Conservation (phyloP, 2,797 vertebrate species). For the Notolepis coatsorum region DNA sequence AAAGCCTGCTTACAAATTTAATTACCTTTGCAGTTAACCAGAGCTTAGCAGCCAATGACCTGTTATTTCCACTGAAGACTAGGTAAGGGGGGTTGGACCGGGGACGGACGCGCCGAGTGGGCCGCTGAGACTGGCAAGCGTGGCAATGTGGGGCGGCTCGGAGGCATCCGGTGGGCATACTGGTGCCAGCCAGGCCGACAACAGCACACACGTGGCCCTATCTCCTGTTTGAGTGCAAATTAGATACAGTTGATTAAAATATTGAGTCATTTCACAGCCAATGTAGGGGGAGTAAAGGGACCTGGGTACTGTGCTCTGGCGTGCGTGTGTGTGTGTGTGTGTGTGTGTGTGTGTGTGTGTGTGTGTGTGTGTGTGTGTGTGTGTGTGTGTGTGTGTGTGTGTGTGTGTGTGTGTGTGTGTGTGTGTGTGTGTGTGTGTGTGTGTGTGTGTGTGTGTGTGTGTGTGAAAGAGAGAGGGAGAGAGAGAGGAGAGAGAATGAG, state of each 20-base stretch:
- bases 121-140: slow-evolving; percentile 72
- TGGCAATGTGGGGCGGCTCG: slow-evolving; percentile 68
- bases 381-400: slow-evolving; percentile 4
- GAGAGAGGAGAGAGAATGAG: slow-evolving; percentile 26
- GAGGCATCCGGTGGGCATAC: slow-evolving; percentile 73
- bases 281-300: slow-evolving; percentile 78
- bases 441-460: slow-evolving; percentile 2
- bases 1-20: slow-evolving; percentile 84
- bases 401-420: slow-evolving; percentile 6
- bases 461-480: background rate
- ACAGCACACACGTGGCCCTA: slow-evolving; percentile 74
- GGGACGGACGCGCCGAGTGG: slow-evolving; percentile 66
- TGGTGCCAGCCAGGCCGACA: slow-evolving; percentile 69
- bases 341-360: background rate
- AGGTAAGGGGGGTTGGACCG: slow-evolving; percentile 64
- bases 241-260: slow-evolving; percentile 84
- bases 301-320: slow-evolving; percentile 45
- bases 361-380: slow-evolving; percentile 1
- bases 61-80: slow-evolving; percentile 80
- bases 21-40: slow-evolving; percentile 85
- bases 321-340: background rate
- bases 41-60: slow-evolving; percentile 83
- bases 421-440: slow-evolving; percentile 11
- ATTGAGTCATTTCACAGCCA: slow-evolving; percentile 81
- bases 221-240: slow-evolving; percentile 79